Evolutionary conservation across 2,797 vertebrate genomes (phyloP).

Genomic region (Rallus crepitans): DNA sequence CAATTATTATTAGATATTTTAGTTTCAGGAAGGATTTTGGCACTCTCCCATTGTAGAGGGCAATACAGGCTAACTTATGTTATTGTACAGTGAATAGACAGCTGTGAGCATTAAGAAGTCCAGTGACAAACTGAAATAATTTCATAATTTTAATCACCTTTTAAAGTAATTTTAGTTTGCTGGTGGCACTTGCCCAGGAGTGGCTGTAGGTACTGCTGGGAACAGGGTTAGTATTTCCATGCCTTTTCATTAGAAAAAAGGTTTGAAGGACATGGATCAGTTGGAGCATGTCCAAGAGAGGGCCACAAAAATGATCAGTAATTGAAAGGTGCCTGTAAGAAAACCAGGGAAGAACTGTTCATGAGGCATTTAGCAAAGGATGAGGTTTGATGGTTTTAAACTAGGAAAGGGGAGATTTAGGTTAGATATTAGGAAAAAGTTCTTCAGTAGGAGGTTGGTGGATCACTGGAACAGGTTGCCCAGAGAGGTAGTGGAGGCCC

Average conservation of each 20-base stretch:
- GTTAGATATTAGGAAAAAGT: too few relatives aligned
- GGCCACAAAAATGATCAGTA: too few relatives aligned
- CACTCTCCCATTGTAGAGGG: not conserved
- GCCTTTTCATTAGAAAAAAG: not conserved
- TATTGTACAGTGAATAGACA: not conserved
- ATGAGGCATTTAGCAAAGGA: too few relatives aligned
- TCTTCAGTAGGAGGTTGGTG: too few relatives aligned
- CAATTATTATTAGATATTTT: not conserved
- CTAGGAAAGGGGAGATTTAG: too few relatives aligned
- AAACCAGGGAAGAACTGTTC: too few relatives aligned
- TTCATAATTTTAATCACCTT: not conserved
- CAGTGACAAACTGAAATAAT: not conserved
- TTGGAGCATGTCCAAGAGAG: too few relatives aligned
- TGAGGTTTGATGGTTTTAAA: too few relatives aligned
- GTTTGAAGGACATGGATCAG: too few relatives aligned
- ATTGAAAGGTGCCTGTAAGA: too few relatives aligned
- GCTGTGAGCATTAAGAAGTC: not conserved
- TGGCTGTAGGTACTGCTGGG: not conserved
- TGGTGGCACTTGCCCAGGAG: not conserved
- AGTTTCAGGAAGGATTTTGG: not conserved
- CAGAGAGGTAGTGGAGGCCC: too few relatives aligned
- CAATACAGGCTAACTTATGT: not conserved
- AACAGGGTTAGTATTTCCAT: not conserved
- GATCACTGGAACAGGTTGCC: too few relatives aligned
- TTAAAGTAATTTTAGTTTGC: not conserved